A percentile compares a stretch with the other conserved stretches of the same genome.
Conservation (phyloP, 2,888 invertebrate species). For the Palloptera scutellata region DNA sequence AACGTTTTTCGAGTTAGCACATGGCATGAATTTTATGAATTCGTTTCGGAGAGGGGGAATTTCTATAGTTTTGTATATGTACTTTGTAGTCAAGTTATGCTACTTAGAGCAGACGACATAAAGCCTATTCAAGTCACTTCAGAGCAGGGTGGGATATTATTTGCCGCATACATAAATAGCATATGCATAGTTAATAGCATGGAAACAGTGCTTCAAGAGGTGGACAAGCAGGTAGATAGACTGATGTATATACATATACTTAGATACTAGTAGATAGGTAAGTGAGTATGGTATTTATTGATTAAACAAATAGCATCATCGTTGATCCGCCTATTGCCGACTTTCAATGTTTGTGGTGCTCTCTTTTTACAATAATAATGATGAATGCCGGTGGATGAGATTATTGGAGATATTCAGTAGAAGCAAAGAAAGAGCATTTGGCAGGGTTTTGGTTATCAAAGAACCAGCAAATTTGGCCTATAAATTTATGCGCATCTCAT, state of each 20-base stretch:
- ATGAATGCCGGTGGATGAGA: no score
- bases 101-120: no score
- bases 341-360: background rate
- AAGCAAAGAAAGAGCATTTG: no score
- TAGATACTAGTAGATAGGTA: background rate
- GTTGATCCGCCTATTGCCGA: background rate
- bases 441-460: no score
- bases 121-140: no score
- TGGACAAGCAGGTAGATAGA: background rate
- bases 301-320: constrained; percentile 49
- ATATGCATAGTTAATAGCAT: background rate
- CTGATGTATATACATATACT: background rate
- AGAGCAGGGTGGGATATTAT: constrained; percentile 6
- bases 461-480: constrained; percentile 42
- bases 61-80: no score
- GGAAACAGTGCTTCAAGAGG: no score
- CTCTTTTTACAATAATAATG: background rate
- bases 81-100: no score
- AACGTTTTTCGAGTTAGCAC: no score
- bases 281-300: constrained; percentile 52
- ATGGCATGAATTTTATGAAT: no score
- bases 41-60: no score
- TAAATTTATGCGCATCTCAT: constrained; percentile 54
- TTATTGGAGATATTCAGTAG: no score
- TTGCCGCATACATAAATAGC: constrained; percentile 21